phyloP scores from a whole-genome alignment of 2,113 vertebrate genomes.

The Neofelis nebulosa region DNA sequence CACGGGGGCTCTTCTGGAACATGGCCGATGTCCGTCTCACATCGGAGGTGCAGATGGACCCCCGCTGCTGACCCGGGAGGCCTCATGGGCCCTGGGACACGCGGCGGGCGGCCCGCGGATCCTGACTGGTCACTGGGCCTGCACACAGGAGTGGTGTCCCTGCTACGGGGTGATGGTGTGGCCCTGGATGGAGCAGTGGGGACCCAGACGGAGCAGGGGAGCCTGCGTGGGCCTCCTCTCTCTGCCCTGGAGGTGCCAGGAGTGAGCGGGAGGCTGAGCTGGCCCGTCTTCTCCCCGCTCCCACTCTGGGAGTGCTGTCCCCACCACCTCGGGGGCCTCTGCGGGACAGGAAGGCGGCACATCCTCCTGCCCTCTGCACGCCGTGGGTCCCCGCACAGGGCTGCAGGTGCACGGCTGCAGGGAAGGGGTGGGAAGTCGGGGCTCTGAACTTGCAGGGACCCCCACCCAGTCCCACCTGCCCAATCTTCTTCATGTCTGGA shows the following conservation, averaged over 20 bases:
- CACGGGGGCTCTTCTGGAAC: background rate
- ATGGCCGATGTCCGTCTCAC: fast-evolving
- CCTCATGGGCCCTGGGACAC: fast-evolving
- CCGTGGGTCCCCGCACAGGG: fast-evolving
- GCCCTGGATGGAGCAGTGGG: background rate
- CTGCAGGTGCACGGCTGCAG: background rate
- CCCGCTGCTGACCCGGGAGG: fast-evolving
- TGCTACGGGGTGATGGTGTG: background rate
- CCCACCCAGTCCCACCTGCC: fast-evolving
- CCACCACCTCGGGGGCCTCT: background rate
- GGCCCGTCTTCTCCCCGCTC: fast-evolving
- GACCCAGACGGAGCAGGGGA: fast-evolving
- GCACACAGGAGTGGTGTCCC: background rate
- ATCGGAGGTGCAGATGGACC: fast-evolving
- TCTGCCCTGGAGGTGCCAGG: background rate
- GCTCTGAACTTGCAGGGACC: too few relatives aligned
- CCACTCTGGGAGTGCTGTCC: background rate
- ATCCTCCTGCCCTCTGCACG: fast-evolving
- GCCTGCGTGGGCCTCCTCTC: background rate
- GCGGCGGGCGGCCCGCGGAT: fast-evolving
- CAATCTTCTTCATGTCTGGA: background rate
- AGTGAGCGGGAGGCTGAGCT: fast-evolving
- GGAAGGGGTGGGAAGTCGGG: fast-evolving
- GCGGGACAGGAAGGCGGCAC: fast-evolving
- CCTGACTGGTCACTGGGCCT: background rate